Percentiles rank a stretch among this genome's conserved stretches.
Evolutionary conservation across 1,140 invertebrate species (phyloP).

Genomic region (Campoletis sonorensis): DNA sequence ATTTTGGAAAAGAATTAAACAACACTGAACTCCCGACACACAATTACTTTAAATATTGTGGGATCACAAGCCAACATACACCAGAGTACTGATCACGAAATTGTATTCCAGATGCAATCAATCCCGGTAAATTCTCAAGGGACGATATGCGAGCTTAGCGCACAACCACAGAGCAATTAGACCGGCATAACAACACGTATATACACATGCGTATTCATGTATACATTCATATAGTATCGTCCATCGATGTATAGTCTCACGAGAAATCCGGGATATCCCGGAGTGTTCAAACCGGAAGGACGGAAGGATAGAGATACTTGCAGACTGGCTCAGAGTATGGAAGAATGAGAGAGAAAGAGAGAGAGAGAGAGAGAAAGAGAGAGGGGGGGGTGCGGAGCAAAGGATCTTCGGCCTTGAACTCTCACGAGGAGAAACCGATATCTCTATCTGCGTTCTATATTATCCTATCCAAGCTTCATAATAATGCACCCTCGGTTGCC

Average conservation of each 20-base stretch:
- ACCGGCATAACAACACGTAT: no score
- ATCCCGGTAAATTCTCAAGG: no score
- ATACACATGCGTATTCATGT: not conserved
- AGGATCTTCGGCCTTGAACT: slow-evolving; percentile 23
- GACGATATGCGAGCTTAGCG: no score
- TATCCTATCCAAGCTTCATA: slow-evolving; percentile 1
- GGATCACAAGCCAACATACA: no score
- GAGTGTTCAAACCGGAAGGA: not conserved
- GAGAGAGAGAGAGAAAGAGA: not conserved
- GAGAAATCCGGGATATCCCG: not conserved
- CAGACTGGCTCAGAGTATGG: not conserved
- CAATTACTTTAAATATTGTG: not conserved
- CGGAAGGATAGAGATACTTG: not conserved
- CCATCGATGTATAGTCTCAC: not conserved
- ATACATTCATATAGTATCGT: not conserved
- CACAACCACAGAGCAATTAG: no score
- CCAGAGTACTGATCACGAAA: not conserved
- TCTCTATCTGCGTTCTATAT: not conserved
- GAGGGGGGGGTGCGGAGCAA: no score
- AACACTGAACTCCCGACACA: no score
- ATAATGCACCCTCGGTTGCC: slow-evolving; percentile 1
- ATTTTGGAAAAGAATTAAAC: no score
- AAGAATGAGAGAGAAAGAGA: not conserved
- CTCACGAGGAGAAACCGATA: not conserved
- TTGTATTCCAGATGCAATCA: no score